Conservation (phyloP, 2,113 vertebrate species). For the Scopus umbretta region DNA sequence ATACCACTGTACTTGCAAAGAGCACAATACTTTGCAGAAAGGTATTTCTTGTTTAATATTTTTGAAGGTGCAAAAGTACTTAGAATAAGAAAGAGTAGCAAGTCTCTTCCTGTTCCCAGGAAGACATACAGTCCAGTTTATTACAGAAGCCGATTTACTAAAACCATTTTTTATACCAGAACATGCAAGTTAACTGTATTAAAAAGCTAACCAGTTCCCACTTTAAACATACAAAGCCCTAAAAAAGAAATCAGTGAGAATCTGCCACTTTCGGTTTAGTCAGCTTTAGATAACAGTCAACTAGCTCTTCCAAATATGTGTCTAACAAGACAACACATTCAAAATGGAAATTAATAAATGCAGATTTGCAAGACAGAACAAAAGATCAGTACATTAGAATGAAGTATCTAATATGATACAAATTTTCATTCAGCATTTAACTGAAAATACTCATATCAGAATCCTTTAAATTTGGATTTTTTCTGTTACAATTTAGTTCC, state of each 20-base stretch:
- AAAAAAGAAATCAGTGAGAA: background rate
- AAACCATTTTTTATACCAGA: background rate
- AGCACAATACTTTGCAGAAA: constrained; percentile 68
- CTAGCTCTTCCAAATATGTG: background rate
- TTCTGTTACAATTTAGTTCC: background rate
- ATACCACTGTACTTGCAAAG: constrained; percentile 78
- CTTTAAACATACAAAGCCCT: background rate
- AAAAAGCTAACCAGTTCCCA: background rate
- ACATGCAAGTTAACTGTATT: background rate
- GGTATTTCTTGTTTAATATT: constrained; percentile 67
- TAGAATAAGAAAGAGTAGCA: constrained; percentile 16
- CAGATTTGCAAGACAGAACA: background rate
- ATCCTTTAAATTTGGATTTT: background rate
- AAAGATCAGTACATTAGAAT: background rate
- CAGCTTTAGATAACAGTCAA: background rate
- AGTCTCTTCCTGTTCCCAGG: constrained; percentile 1
- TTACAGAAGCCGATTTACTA: constrained; percentile 8
- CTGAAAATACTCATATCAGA: background rate
- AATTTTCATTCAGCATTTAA: background rate
- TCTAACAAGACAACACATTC: background rate
- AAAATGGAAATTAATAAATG: background rate
- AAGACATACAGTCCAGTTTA: background rate
- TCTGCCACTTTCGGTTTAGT: background rate
- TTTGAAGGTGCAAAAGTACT: constrained; percentile 30
- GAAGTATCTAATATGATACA: background rate